phyloP scores from a whole-genome alignment of 2,797 vertebrate genomes.

The Sphenodon punctatus region DNA sequence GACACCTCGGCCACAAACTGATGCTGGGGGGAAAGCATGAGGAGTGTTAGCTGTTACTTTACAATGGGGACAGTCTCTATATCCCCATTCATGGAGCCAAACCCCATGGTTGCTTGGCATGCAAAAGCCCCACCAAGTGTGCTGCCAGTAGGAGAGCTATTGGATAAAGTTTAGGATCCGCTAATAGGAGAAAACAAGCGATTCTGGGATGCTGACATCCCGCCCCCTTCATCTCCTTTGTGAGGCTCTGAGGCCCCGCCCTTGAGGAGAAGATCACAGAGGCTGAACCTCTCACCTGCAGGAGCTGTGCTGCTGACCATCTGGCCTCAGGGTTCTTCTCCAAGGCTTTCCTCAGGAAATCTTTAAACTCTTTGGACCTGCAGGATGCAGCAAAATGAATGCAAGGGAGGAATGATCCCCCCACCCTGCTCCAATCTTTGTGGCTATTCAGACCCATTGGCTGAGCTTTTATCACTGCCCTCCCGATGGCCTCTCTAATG shows the following conservation, averaged over 20 bases:
- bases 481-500: neutral
- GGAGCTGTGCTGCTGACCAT: constrained; percentile 71
- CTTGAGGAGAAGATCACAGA: too few relatives aligned
- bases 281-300: constrained; percentile 43
- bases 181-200: too few relatives aligned
- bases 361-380: constrained; percentile 78
- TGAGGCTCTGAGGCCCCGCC: neutral
- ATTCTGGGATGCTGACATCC: accelerated
- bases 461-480: too few relatives aligned
- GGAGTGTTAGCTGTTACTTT: neutral
- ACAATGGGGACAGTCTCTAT: neutral
- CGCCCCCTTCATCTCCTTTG: neutral
- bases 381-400: neutral
- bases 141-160: too few relatives aligned
- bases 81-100: neutral
- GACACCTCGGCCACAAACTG: constrained; percentile 61
- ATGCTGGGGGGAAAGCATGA: constrained; percentile 36
- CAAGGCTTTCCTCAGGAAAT: constrained; percentile 73
- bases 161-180: too few relatives aligned
- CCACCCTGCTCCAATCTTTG: neutral
- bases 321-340: constrained; percentile 70
- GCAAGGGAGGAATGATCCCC: accelerated
- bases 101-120: too few relatives aligned
- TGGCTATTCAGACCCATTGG: too few relatives aligned
- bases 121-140: too few relatives aligned